A percentile compares a stretch with the other conserved stretches of the same genome.
Evolutionary conservation across 1,140 invertebrate species (phyloP).

Genomic region (Aradophagus sp.): DNA sequence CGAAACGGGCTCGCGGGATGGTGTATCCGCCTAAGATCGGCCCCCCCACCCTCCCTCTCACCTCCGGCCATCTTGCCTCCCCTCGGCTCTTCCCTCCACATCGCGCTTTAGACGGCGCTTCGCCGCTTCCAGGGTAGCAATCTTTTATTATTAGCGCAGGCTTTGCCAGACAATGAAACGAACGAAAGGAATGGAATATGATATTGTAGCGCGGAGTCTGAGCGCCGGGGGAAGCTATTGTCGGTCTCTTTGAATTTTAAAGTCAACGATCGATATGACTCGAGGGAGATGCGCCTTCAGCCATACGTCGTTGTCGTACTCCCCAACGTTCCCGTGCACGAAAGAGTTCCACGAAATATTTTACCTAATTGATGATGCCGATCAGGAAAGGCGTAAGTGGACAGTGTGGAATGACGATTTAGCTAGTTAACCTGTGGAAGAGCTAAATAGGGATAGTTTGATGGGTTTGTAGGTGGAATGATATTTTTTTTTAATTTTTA

Average conservation of each 20-base stretch:
- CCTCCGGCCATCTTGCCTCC: slow-evolving; percentile 35
- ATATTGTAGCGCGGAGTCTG: slow-evolving; percentile 72
- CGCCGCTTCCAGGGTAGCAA: slow-evolving; percentile 72
- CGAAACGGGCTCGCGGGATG: slow-evolving; percentile 70
- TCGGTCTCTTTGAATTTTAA: slow-evolving; percentile 77
- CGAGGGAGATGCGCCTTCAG: slow-evolving; percentile 74
- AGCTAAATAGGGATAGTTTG: no score
- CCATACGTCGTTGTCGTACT: slow-evolving; percentile 64
- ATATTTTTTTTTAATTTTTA: no score
- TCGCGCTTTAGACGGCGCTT: slow-evolving; percentile 44
- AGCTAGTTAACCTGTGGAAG: no score
- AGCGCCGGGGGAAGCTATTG: slow-evolving; percentile 72
- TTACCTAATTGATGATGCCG: no score
- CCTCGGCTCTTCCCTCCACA: no score
- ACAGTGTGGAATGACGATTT: no score
- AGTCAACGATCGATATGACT: slow-evolving; percentile 75
- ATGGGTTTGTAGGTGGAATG: no score
- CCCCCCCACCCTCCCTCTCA: slow-evolving; percentile 33
- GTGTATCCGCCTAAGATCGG: slow-evolving; percentile 72
- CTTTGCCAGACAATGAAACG: slow-evolving; percentile 76
- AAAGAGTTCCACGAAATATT: no score
- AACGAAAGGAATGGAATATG: slow-evolving; percentile 76
- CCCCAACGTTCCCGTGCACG: no score
- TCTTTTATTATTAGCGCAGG: slow-evolving; percentile 76
- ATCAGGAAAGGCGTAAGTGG: no score